Base-by-base conservation (phyloP, 2,113 vertebrate genomes). In the Muntiacus reevesi region DNA sequence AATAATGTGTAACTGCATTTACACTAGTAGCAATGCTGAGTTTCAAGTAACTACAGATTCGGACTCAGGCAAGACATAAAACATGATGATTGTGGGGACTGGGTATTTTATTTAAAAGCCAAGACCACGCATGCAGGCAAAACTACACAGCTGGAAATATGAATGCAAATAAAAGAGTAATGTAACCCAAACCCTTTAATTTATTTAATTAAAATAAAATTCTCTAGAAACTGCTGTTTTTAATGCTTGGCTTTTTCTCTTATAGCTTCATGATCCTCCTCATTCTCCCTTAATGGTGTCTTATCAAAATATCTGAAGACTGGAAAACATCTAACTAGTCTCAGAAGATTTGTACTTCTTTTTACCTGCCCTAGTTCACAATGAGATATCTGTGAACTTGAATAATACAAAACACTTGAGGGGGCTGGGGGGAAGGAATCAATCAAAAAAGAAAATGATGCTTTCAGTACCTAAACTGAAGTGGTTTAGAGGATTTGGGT, bases 271-370 rank as follows among this genome's bases (percentile, higher is more conserved):
- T 55, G 47, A 87, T 43, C 54, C 15, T 96, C 15, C 45, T 81
- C 17, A 54, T 23, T 54, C 30, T 91, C 74, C 83, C 55, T 87
- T 87, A 82, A 55, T 19, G 14, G 19, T 47, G 45, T 91, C 50
- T 71, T 97, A 91, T 50, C 67, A 91, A 93, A 85, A 19, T 82
- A 97, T 36, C 43, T 94, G 33, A 87, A 87, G n/a, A 50, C 7
- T 52, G 7, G n/a, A 94, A 85, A 10, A 91, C 19, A 89, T 76
- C 52, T 95, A 74, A 30, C 36, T 64, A 82, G 25, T 71, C 93
- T 95, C 85, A 97, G 91, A 95, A 50, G 40, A 91, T 15, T 28
- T 47, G n/a, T 21, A 91, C 40, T 50, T 81, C 78, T 76, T 95
- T 89, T 74, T 54, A 92, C 62, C 50, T 83, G 59, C 43, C 83